Base-by-base conservation (phyloP, 2,113 vertebrate genomes). In the Sus scrofa region DNA sequence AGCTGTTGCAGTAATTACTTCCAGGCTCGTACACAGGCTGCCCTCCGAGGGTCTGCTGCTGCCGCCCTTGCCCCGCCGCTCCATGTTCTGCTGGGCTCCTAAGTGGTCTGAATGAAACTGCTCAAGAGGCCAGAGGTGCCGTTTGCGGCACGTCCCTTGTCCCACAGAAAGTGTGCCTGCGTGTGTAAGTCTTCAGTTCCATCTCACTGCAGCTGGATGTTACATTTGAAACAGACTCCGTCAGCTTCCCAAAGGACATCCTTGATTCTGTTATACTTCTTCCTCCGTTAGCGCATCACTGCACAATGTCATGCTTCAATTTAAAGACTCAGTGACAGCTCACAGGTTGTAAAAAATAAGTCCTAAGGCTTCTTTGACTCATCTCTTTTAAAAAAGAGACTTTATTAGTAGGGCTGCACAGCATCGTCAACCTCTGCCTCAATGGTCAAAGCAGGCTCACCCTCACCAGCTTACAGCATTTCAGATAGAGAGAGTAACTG, bases 261-360 rank as follows among this genome's bases (percentile, higher is more conserved):
- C 77, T 85, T 24, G 63, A 94, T 22, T 83, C 90, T 63, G 78
- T 74, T 96, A 37, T 32, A 65, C 30, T 30, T 60, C 68, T 27
- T 74, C 81, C 87, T 85, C 87, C 78, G 78, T 34, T n/a, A 83
- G 75, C 1, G 5, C 90, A 70, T 75, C 88, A 92, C 81, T 94
- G 92, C 81, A 96, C 88, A 83, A 70, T 73, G 85, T 68, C 95
- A 94, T 20, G 75, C 94, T 85, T 96, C 95, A 78, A 56, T 65
- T 62, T 78, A 89, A 92, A 94, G 82, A 86, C 84, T 73, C 84
- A 20, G 77, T 75, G 93, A 93, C 87, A 86, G 94, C 73, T 96
- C 83, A 65, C 74, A 79, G 82, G 74, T 37, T 91, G 52, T 24
- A 39, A 30, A 89, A 93, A 95, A 73, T 67, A 81, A 56, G 30